These are phyloP conservation scores for Coluber constrictor DNA, from an alignment of 2,797 vertebrate genomes.

Conservation along the genomic window DNA sequence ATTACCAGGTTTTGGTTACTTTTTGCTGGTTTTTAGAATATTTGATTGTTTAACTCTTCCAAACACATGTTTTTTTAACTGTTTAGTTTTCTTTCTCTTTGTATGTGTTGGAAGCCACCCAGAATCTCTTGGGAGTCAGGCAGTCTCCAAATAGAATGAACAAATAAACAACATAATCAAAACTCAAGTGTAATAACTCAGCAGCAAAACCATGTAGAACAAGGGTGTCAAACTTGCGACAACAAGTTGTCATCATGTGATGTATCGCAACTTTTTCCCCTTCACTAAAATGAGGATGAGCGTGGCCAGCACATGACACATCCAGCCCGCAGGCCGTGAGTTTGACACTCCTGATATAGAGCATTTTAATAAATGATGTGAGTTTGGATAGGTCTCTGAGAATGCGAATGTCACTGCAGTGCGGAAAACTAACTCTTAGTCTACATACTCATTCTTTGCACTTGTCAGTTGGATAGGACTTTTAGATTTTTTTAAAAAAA, in stretches of 20 bases:
- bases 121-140: neutral
- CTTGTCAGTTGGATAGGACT: neutral
- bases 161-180: neutral
- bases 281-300: too few species aligned
- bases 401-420: neutral
- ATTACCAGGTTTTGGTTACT: neutral
- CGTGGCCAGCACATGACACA: too few species aligned
- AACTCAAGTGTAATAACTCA: neutral
- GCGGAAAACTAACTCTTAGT: neutral
- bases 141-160: neutral
- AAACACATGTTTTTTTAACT: neutral
- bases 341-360: neutral
- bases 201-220: neutral
- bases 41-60: neutral
- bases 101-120: neutral
- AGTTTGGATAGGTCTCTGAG: neutral
- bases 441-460: neutral
- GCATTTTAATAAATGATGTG: neutral
- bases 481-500: neutral
- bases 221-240: too few species aligned
- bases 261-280: too few species aligned
- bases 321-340: too few species aligned
- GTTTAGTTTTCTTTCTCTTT: neutral
- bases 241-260: too few species aligned
- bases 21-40: neutral